Conservation (phyloP, 2,113 vertebrate species). For the human region DNA sequence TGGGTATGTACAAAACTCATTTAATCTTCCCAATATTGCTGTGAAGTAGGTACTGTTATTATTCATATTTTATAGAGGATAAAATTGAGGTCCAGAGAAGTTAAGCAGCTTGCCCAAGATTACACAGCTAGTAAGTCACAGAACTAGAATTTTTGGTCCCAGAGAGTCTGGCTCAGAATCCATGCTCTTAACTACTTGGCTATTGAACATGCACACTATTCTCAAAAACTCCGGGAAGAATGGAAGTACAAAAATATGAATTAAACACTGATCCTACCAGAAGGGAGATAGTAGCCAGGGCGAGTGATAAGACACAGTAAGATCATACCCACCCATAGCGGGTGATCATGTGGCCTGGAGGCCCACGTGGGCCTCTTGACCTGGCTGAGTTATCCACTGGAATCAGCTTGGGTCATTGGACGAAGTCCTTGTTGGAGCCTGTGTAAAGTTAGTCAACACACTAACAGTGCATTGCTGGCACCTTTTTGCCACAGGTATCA, state of each 20-base stretch:
- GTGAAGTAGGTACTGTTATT: neutral
- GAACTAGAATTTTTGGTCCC: conserved; percentile 1
- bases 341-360: neutral
- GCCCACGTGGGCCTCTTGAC: neutral
- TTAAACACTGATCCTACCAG: neutral
- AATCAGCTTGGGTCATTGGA: neutral
- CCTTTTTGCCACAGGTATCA: neutral
- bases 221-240: neutral
- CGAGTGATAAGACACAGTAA: neutral
- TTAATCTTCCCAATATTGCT: neutral
- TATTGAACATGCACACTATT: neutral
- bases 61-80: neutral
- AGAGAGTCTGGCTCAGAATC: neutral
- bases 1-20: conserved; percentile 8
- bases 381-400: neutral
- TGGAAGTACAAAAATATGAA: neutral
- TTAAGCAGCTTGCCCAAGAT: neutral
- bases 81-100: neutral
- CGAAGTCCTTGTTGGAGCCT: neutral
- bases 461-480: neutral
- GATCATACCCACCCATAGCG: neutral
- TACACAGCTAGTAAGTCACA: neutral
- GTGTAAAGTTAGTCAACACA: neutral
- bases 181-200: neutral
- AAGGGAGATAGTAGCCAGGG: neutral